phyloP scores from a whole-genome alignment of 2,113 vertebrate genomes.

The Sinosuthora webbiana region DNA sequence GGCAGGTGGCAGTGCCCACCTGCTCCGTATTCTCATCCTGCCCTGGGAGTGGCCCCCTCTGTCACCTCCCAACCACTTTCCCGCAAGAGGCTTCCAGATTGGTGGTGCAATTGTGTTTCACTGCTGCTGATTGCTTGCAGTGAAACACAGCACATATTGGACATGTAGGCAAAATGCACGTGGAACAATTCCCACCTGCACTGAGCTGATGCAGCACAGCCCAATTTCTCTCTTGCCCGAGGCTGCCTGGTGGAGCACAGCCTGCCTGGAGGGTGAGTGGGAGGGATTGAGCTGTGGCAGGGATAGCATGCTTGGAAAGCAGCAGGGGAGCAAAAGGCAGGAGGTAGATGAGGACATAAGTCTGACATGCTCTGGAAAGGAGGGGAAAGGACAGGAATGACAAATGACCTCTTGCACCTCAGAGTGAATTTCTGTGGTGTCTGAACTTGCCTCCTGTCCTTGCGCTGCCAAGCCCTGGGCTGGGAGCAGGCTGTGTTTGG shows the following conservation, averaged over 20 bases:
- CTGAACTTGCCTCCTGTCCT: not conserved
- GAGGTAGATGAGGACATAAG: not conserved
- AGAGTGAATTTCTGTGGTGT: not conserved
- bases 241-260: not conserved
- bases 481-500: not conserved
- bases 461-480: not conserved
- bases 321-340: not conserved
- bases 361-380: not conserved
- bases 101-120: not conserved
- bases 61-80: not conserved
- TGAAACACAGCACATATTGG: not conserved
- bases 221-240: not conserved
- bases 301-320: not conserved
- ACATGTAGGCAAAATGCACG: not conserved
- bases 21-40: accelerated
- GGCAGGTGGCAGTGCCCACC: not conserved
- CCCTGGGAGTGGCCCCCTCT: not conserved
- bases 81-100: not conserved
- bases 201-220: not conserved
- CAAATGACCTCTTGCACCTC: not conserved
- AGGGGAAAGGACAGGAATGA: not conserved
- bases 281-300: not conserved
- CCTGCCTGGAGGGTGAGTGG: not conserved
- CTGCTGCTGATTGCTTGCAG: not conserved
- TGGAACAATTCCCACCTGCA: not conserved